Percentiles rank a stretch among this genome's conserved stretches.
phyloP scores from a whole-genome alignment of 2,797 vertebrate species.

The Myotis myotis region DNA sequence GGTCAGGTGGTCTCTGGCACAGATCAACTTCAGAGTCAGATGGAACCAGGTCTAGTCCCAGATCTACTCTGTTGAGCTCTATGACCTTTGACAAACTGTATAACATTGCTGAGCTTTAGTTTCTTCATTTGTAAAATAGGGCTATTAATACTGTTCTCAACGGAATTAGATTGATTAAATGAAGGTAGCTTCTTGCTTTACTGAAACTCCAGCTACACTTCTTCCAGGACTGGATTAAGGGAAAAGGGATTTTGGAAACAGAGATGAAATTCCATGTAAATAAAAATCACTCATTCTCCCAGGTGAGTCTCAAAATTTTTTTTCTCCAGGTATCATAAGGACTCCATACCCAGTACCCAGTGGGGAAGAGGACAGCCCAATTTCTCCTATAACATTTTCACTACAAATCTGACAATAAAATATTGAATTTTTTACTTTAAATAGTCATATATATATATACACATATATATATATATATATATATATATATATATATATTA shows the following conservation, averaged over 20 bases:
- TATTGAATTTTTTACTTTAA: neutral
- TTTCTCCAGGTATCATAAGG: neutral
- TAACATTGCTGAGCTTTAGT: neutral
- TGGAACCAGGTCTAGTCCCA: neutral
- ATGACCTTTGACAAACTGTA: neutral
- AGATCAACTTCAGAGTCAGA: neutral
- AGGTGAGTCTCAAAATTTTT: neutral
- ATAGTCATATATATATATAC: neutral
- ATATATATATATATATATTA: neutral
- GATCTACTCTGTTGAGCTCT: neutral
- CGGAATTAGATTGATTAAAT: neutral
- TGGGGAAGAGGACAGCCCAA: neutral
- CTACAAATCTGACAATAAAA: neutral
- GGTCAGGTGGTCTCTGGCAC: neutral
- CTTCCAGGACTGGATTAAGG: neutral
- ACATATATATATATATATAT: neutral
- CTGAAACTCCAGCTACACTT: neutral
- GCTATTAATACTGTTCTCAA: slow-evolving; percentile 21
- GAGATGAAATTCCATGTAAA: neutral
- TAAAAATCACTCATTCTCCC: neutral
- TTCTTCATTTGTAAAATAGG: slow-evolving; percentile 5
- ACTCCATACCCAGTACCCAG: neutral
- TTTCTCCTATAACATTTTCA: neutral
- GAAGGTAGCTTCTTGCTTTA: neutral
- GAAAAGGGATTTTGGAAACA: neutral